Evolutionary conservation across 2,797 vertebrate species (phyloP), one percentile per base, ranked within the genome.

Genomic region (Gymnodraco acuticeps): DNA sequence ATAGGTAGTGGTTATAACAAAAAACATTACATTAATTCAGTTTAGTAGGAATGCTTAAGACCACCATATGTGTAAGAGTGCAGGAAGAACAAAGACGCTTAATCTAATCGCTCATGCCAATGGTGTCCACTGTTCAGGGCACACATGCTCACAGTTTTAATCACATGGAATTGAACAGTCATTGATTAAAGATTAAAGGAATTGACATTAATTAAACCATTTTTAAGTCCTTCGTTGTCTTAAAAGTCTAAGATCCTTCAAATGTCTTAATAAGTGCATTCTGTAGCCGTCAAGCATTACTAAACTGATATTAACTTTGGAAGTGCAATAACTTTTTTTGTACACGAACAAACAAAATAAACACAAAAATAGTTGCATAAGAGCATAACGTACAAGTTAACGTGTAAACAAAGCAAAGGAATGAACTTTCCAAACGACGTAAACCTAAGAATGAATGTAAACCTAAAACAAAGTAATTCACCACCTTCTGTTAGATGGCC

Each of bases 371-470:
- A 70, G 52, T 75, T 70, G 54, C 59, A 68, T 71, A 62, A 70
- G 20, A 65, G 50, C 48, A 46, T 47, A 33, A 73, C 27, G 13
- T 69, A 78, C 23, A 23, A 52, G 66, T 71, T 71, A 69, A 68
- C 10, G 3, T 60, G 52, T 73, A 41, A 71, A 69, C 27, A 72
- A 77, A 60, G 2, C 11, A 62, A 53, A 80, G 68, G 62, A 64
- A 78, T 55, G 45, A 84, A 68, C 12, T 68, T 41, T 80, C 58
- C 61, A 67, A 63, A 84, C 75, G 60, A 71, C 78, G 71, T 77
- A 80, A 88, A 82, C 69, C 50, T 64, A 71, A 72, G 72, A 82
- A 65, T 2, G 31, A 31, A 73, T 70, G 72, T 87, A 88, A 88
- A 85, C 69, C 73, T 61, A 85, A 77, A 76, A 23, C 47, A 63